Base-by-base conservation (phyloP, 2,797 vertebrate species). In the Hafferia zeledoni region DNA sequence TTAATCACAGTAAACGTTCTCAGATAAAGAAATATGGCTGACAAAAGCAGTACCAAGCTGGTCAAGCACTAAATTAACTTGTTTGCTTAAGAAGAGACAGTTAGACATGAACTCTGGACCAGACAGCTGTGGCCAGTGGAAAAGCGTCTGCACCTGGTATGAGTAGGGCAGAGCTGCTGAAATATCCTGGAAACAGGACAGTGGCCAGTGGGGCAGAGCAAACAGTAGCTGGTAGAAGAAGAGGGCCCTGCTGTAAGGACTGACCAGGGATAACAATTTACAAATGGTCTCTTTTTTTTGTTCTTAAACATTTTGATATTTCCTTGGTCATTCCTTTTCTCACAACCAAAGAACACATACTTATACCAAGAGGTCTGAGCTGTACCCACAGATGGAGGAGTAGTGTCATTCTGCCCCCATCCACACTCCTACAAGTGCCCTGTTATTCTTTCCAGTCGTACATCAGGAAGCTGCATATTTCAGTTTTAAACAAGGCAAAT, bases 401-500 rank as follows among this genome's bases (percentile, higher is more conserved):
- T 41, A 43, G 69, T 59, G 18, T 56, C 9, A 31, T 49, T 67
- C 43, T 61, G 7, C 27, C 20, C 44, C 46, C 0, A 0, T 50
- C 25, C 31, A 20, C n/a, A n/a, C 18, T 67, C 7, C 30, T 84
- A 7, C 17, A 67, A 74, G n/a, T 46, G 10, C 27, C 52, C 13
- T 1, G 0, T 41, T 71, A 20, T 47, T 87, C 71, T 49, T 85
- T 78, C 16, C 11, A 52, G 41, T 20, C 23, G 28, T 10, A 16
- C 27, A 28, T 17, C 25, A 46, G 18, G 33, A 75, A 81, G 60
- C 13, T 17, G 4, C 14, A 12, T 11, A 0, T 0, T 47, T 77
- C 31, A 5, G 4, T 35, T 93, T 77, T 60, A 65, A 92, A 57
- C 6, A 22, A 7, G 24, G 11, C 5, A 79, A 60, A 82, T 37